A percentile compares a stretch with the other conserved stretches of the same genome.
phyloP scores from a whole-genome alignment of 1,140 invertebrate genomes.

The Neomicropteryx cornuta region DNA sequence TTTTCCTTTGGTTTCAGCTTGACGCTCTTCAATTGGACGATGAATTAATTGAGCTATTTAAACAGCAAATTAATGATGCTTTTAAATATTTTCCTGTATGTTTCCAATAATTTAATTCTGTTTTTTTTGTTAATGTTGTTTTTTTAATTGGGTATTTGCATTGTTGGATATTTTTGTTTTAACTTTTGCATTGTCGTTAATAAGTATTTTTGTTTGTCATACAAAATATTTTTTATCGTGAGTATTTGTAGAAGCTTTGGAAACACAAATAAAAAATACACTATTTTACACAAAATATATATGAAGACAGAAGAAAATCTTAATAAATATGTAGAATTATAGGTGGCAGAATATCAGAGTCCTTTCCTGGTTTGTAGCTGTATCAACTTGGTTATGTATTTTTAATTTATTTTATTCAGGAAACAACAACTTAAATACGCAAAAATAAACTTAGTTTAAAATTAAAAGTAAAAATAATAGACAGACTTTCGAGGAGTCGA shows the following conservation, averaged over 20 bases:
- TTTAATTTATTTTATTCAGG: too few relatives aligned
- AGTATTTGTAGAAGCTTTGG: not conserved
- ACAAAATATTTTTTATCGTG: constrained; percentile 3
- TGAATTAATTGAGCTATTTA: constrained; percentile 42
- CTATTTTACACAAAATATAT: too few relatives aligned
- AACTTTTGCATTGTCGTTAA: not conserved
- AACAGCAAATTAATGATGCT: constrained; percentile 37
- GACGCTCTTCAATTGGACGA: constrained; percentile 44
- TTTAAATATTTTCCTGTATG: constrained; percentile 42
- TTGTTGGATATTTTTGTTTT: not conserved
- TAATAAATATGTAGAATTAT: too few relatives aligned
- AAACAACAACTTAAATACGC: too few relatives aligned
- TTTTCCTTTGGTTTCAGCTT: constrained; percentile 33
- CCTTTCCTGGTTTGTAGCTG: too few relatives aligned
- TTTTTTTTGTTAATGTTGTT: not conserved
- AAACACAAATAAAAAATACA: too few relatives aligned
- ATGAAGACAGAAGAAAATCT: too few relatives aligned
- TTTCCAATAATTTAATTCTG: constrained; percentile 6
- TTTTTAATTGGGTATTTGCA: not conserved
- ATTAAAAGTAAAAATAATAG: too few relatives aligned
- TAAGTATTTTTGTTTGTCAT: constrained; percentile 5
- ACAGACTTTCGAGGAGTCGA: too few relatives aligned
- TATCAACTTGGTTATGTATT: too few relatives aligned
- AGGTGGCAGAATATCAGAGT: too few relatives aligned
- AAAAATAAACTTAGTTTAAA: too few relatives aligned